Evolutionary conservation across 2,113 vertebrate species (phyloP).

Genomic region (Scophthalmus maximus): DNA sequence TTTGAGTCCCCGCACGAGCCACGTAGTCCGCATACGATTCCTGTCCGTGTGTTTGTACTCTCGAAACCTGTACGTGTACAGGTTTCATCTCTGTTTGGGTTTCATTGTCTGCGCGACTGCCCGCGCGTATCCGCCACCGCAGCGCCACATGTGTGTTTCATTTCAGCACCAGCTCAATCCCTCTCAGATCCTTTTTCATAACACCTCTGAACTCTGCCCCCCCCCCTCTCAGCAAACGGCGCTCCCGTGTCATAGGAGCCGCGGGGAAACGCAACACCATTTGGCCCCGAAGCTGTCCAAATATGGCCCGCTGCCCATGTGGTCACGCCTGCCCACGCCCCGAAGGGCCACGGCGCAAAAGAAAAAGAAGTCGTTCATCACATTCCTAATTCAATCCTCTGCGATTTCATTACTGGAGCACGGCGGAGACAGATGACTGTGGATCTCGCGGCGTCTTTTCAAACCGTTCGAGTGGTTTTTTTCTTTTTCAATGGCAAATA

Average conservation of each 20-base stretch:
- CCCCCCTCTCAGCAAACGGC: constrained; percentile 4
- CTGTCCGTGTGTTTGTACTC: constrained; percentile 9
- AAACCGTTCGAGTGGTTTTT: constrained; percentile 50
- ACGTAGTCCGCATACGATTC: neutral
- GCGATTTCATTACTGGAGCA: constrained; percentile 49
- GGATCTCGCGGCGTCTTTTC: constrained; percentile 10
- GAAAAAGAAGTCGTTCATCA: constrained; percentile 47
- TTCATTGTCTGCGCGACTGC: constrained; percentile 25
- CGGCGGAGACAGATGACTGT: constrained; percentile 32
- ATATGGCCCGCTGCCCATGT: constrained; percentile 59
- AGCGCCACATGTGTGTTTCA: constrained; percentile 38
- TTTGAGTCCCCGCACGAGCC: constrained; percentile 2
- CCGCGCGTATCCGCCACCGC: neutral
- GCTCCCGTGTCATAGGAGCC: constrained; percentile 59
- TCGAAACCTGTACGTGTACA: neutral
- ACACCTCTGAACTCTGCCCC: constrained; percentile 44
- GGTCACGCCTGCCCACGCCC: constrained; percentile 31
- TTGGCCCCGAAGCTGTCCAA: constrained; percentile 63
- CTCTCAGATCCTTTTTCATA: constrained; percentile 55
- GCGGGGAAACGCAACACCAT: constrained; percentile 59
- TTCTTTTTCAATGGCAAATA: constrained; percentile 35
- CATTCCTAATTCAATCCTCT: constrained; percentile 43
- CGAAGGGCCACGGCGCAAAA: neutral
- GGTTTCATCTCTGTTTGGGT: constrained; percentile 24
- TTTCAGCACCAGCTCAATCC: constrained; percentile 18